Evolutionary conservation across 2,888 invertebrate genomes (phyloP), one percentile per base, ranked within the genome.

Genomic region (Eupithecia tripunctaria): DNA sequence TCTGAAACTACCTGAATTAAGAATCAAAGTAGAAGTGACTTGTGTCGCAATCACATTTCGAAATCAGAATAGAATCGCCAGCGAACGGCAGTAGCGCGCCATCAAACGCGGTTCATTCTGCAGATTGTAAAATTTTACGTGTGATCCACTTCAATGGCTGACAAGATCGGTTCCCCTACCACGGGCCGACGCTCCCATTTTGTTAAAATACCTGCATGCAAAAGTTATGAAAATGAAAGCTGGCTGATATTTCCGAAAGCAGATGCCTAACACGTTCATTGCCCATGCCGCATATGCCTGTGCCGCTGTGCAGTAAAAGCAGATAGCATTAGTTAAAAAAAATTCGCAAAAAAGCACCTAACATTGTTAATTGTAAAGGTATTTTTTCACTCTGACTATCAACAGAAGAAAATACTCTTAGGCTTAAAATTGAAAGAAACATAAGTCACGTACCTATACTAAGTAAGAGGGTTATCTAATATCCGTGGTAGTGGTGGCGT

Each of bases 121-220:
- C 67, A 80, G 81, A 81, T 80, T 82, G 82, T 85, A 83, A 84
- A 84, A 82, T 82, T 80, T 84, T 81, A 84, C 75, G 81, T 78
- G 75, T 79, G 78, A 78, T 74, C 63, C 77, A 71, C 76, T 80
- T 78, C 76, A 70, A 74, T 76, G 80, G 74, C 73, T 76, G 69
- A 47, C 74, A 76, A 79, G 43, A 75, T 77, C 76, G 75, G 79
- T 77, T 76, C 62, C 76, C 70, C 68, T 81, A 80, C 82, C 62
- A 75, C 8, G 32, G 63, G 29, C 32, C 15, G 25, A 59, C 25
- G 25, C 6, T 59, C 12, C 56, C 21, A 25, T 59, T 59, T 59
- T 25, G 25, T 14, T 21, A 12, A 25, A 25, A 25, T 14, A 25
- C 25, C 43, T 43, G 43, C 18, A 43, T 43, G 43, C 18, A 18